These are phyloP conservation scores for Melopsittacus undulatus DNA, from an alignment of 2,797 vertebrate species.

Conservation along the genomic window DNA sequence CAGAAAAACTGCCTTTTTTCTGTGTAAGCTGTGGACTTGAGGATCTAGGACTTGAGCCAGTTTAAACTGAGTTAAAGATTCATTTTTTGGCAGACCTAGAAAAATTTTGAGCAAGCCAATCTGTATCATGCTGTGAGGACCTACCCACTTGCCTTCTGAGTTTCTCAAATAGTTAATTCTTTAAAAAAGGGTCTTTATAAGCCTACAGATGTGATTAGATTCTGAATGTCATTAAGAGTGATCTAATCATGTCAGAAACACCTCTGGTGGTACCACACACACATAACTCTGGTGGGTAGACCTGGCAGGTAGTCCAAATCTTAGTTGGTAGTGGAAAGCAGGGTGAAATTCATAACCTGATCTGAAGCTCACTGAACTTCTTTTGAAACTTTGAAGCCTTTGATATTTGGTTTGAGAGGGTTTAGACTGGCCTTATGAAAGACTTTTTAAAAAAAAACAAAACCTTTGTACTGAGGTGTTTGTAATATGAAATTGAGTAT, in stretches of 20 bases:
- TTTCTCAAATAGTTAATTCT: neutral
- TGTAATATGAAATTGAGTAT: neutral
- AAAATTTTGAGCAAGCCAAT: neutral
- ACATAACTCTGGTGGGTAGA: neutral
- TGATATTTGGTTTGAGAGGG: neutral
- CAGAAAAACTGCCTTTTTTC: neutral
- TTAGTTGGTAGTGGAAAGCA: neutral
- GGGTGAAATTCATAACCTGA: neutral
- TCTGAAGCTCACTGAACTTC: neutral
- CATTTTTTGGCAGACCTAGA: neutral
- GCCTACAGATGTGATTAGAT: neutral
- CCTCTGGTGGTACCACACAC: neutral
- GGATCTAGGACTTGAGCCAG: neutral
- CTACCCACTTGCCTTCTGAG: neutral
- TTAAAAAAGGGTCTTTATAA: neutral
- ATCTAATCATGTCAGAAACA: neutral
- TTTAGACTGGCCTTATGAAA: neutral
- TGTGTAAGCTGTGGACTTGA: neutral
- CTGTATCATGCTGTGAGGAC: neutral
- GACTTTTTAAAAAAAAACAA: rapidly evolving
- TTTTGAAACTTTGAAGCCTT: neutral
- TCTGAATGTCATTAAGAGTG: neutral
- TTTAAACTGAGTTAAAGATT: neutral
- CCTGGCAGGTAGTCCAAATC: neutral
- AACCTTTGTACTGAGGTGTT: neutral